Conservation (phyloP, 2,888 invertebrate genomes). For the Tinea trinotella region DNA sequence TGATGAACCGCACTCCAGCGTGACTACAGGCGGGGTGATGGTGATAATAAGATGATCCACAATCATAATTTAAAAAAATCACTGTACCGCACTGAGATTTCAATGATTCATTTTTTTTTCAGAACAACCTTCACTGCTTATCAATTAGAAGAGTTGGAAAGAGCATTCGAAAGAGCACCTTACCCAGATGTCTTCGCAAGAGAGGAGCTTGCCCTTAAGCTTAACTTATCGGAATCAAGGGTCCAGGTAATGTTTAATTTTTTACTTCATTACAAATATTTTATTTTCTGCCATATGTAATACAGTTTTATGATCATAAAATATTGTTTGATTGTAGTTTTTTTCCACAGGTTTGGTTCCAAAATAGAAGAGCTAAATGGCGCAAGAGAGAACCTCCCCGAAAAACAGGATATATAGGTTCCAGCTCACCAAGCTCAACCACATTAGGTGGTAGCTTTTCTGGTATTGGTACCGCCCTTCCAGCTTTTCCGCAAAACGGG, state of each 20-base stretch:
- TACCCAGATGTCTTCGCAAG: slow-evolving; percentile 97
- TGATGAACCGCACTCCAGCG: no score
- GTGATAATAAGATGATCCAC: no score
- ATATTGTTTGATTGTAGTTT: slow-evolving; percentile 21
- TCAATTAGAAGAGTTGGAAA: slow-evolving; percentile 92
- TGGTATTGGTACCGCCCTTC: slow-evolving; percentile 51
- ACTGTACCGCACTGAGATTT: no score
- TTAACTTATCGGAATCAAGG: slow-evolving; percentile 86
- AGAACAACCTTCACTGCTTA: slow-evolving; percentile 97
- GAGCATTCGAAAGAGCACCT: slow-evolving; percentile 95
- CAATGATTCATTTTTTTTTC: slow-evolving; percentile 35
- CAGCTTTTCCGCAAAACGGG: slow-evolving; percentile 74
- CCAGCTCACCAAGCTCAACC: slow-evolving; percentile 78
- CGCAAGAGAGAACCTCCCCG: slow-evolving; percentile 93
- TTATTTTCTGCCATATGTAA: not conserved
- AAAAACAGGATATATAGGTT: slow-evolving; percentile 85
- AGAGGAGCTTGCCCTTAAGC: slow-evolving; percentile 92
- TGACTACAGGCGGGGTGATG: no score
- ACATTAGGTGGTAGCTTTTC: slow-evolving; percentile 76
- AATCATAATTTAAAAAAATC: no score
- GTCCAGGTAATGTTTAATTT: slow-evolving; percentile 47
- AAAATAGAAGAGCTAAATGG: slow-evolving; percentile 95
- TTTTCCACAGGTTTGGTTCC: slow-evolving; percentile 80
- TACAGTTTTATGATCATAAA: not conserved
- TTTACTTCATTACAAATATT: slow-evolving; percentile 9